Percentiles rank a stretch among this genome's conserved stretches.
Conservation (phyloP, 2,888 invertebrate genomes). For the Nemotelus pantherinus region DNA sequence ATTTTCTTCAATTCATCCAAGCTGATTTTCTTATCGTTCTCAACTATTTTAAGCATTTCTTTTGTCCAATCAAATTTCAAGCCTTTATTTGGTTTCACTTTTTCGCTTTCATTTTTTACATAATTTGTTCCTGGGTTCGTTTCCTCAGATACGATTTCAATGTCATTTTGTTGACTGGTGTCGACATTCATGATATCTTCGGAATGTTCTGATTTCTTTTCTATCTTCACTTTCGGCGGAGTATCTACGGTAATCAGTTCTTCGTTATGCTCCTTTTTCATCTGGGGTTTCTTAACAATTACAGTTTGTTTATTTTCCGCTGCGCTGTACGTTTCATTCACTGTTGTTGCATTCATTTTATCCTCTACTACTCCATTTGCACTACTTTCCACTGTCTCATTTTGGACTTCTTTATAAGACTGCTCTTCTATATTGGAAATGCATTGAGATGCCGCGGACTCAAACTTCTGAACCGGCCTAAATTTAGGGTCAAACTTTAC, state of each 20-base stretch:
- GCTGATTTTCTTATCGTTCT: slow-evolving; percentile 70
- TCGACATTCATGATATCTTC: background rate
- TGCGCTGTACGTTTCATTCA: slow-evolving; percentile 47
- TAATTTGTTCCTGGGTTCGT: too few species aligned
- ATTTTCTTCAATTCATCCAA: slow-evolving; percentile 81
- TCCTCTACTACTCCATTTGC: too few species aligned
- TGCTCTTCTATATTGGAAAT: background rate
- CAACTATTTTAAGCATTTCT: slow-evolving; percentile 44
- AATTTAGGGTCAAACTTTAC: slow-evolving; percentile 59
- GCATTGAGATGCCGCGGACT: background rate
- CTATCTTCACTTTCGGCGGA: background rate
- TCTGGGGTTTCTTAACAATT: background rate
- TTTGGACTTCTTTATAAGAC: background rate
- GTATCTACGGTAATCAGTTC: background rate
- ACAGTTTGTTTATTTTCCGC: background rate
- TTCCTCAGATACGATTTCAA: slow-evolving; percentile 1
- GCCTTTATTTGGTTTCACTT: slow-evolving; percentile 57
- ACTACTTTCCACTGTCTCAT: background rate
- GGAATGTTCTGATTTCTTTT: background rate
- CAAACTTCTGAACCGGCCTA: background rate
- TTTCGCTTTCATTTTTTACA: slow-evolving; percentile 56
- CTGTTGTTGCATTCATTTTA: background rate
- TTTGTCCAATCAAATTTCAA: slow-evolving; percentile 47
- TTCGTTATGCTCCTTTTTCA: background rate
- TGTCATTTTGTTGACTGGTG: background rate